phyloP scores from a whole-genome alignment of 2,113 vertebrate species.

The Laterallus jamaicensis region DNA sequence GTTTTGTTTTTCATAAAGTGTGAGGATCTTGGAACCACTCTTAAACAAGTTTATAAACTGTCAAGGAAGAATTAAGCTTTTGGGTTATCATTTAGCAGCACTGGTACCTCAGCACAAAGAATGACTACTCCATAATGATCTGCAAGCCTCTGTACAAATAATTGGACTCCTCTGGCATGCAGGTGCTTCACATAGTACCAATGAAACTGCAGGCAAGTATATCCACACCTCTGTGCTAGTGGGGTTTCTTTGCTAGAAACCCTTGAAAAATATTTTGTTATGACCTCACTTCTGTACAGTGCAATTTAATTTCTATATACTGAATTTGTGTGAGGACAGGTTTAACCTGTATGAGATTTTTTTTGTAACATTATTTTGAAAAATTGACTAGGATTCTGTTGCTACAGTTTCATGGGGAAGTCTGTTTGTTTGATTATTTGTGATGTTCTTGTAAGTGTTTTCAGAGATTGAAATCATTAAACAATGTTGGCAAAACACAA shows the following conservation, averaged over 20 bases:
- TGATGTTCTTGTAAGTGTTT: background rate
- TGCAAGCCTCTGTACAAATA: background rate
- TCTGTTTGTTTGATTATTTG: background rate
- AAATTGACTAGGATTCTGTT: rapidly evolving
- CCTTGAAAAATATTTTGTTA: background rate
- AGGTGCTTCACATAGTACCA: background rate
- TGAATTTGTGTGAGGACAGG: background rate
- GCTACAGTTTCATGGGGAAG: background rate
- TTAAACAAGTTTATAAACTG: background rate
- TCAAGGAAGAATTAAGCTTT: background rate
- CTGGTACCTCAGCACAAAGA: background rate
- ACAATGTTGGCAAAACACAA: background rate
- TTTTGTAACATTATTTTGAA: background rate
- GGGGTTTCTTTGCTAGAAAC: background rate
- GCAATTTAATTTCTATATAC: background rate
- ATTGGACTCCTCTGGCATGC: background rate
- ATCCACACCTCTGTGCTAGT: background rate
- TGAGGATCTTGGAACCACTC: background rate
- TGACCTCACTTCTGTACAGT: background rate
- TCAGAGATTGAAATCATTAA: background rate
- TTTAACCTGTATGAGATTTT: background rate
- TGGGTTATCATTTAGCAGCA: background rate
- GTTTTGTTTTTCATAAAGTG: background rate
- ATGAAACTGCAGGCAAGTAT: background rate
- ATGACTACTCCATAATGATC: background rate